These are phyloP conservation scores for Eciton burchellii DNA, from an alignment of 1,140 invertebrate species.

Conservation along the genomic window DNA sequence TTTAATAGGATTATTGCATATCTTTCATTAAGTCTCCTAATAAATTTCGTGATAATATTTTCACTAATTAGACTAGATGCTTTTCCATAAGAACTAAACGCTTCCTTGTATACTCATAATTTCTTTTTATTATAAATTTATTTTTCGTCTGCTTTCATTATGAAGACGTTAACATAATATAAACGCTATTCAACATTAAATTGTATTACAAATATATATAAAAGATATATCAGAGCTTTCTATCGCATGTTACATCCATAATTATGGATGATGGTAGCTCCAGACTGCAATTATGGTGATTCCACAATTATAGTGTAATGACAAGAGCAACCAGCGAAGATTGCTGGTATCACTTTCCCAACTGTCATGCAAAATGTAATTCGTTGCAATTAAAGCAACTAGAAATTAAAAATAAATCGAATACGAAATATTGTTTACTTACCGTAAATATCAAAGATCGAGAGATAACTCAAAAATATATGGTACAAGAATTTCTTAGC, in stretches of 20 bases:
- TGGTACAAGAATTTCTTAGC: not conserved
- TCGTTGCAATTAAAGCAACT: not conserved
- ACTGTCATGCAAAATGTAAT: constrained; percentile 21
- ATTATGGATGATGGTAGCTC: too few relatives aligned
- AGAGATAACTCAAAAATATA: not conserved
- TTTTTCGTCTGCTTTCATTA: constrained; percentile 8
- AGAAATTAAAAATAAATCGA: constrained; percentile 32
- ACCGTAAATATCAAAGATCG: not conserved
- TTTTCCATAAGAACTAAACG: too few relatives aligned
- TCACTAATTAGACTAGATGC: not conserved
- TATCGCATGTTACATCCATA: constrained; percentile 5
- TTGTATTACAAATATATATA: constrained; percentile 43
- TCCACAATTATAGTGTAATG: constrained; percentile 35
- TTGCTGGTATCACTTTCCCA: constrained; percentile 19
- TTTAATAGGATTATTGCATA: not conserved
- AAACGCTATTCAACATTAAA: constrained; percentile 19
- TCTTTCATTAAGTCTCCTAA: too few relatives aligned
- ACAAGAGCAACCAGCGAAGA: constrained; percentile 28
- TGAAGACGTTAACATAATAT: not conserved
- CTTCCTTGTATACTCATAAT: too few relatives aligned
- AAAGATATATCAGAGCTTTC: constrained; percentile 46
- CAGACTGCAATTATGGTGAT: too few relatives aligned
- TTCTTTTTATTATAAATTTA: too few relatives aligned
- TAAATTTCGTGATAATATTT: constrained; percentile 22
- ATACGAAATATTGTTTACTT: constrained; percentile 20